Percentiles rank a stretch among this genome's conserved stretches.
Evolutionary conservation across 2,113 vertebrate genomes (phyloP).

Genomic region (Rhea pennata): DNA sequence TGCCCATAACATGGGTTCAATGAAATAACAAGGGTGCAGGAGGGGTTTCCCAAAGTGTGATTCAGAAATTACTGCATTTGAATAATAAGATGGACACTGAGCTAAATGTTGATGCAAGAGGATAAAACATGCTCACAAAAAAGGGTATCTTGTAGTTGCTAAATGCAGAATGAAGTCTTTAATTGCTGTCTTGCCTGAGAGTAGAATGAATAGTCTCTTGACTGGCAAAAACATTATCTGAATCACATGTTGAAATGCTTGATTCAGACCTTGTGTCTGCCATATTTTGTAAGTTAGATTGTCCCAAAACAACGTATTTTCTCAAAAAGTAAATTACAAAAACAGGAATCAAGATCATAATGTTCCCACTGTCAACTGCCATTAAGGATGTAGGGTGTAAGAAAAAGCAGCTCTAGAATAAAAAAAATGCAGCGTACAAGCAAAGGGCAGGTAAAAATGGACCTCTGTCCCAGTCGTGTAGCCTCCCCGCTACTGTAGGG

Average conservation of each 20-base stretch:
- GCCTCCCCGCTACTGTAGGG: background rate
- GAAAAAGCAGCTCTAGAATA: constrained; percentile 8
- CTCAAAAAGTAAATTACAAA: background rate
- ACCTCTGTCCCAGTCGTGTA: background rate
- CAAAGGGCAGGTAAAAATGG: background rate
- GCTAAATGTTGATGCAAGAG: background rate
- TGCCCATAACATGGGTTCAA: background rate
- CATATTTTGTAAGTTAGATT: background rate
- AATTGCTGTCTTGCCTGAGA: background rate
- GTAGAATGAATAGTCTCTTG: background rate
- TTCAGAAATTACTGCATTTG: background rate
- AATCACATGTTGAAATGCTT: background rate
- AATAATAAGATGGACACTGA: background rate
- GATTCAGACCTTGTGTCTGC: background rate
- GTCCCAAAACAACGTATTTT: background rate
- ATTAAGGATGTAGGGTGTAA: background rate
- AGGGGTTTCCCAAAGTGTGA: background rate
- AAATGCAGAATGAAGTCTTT: background rate
- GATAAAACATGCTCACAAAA: background rate
- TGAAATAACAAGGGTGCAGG: background rate
- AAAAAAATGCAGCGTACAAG: background rate
- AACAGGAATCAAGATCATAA: background rate
- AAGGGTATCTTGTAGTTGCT: background rate
- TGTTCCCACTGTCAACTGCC: constrained; percentile 20
- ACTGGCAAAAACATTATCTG: background rate